Base-by-base conservation (phyloP, 2,888 invertebrate genomes). In the Erebia palarica region DNA sequence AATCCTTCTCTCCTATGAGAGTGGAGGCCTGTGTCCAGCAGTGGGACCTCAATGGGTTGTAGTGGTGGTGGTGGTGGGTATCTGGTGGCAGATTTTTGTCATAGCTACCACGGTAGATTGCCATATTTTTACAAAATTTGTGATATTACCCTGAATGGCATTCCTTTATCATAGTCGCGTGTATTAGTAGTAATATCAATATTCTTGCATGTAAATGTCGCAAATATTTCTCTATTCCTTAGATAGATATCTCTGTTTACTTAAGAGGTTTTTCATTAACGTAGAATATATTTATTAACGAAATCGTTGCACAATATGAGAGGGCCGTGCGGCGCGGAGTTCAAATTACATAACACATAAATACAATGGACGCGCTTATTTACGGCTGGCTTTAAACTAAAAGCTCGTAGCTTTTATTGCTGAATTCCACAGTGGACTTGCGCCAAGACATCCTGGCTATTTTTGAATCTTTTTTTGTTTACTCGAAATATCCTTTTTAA, bases 291-390 rank as follows among this genome's bases (percentile, higher is more conserved):
- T 66, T 66, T 57, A 66, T 64, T 67, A 73, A 73, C 66, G 58
- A 65, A 73, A 73, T 75, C 36, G 49, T 74, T 74, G 73, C 71
- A 74, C 77, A 77, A 81, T 80, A 81, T 79, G 78, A 78, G 80
- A 59, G 65, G 47, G 47, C 76, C 80, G 78, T 77, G 76, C 75
- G 76, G 78, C 79, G 76, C 79, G 79, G 73, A 78, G 80, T 80
- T 84, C 83, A 82, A 78, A 84, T 87, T 86, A 87, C 86, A 85
- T 86, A 86, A 84, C 84, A 80, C 86, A 86, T 86, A 87, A 87
- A 87, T 87, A 87, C 86, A 87, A 86, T 86, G 79, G 80, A 70
- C 75, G 81, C 80, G 81, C 81, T 84, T 87, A 86, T 86, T 86
- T 86, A 87, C 85, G 80, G 81, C 84, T 80, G 79, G 82, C 79